phyloP scores from a whole-genome alignment of 2,888 invertebrate genomes.

The Chrysolina haemoptera region DNA sequence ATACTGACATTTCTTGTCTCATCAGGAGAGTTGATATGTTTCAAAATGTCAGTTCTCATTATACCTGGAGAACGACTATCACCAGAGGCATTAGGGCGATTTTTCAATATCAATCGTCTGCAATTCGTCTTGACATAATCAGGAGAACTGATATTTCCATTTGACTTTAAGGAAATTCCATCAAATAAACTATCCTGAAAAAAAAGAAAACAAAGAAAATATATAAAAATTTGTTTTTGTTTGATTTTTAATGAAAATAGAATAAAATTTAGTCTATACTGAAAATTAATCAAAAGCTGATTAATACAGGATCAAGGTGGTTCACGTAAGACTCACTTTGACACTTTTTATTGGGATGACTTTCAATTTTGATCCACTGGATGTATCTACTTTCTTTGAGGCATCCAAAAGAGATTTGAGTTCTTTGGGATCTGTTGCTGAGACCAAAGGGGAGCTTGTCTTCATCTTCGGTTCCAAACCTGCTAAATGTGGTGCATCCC shows the following conservation, averaged over 20 bases:
- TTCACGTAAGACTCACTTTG: constrained; percentile 49
- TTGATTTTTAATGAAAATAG: background rate
- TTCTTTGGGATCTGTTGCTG: constrained; percentile 64
- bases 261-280: too few relatives aligned
- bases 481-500: constrained; percentile 61
- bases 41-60: constrained; percentile 51
- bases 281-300: too few relatives aligned
- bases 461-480: constrained; percentile 60
- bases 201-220: background rate
- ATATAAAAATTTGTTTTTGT: background rate
- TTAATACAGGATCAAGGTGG: too few relatives aligned
- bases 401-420: constrained; percentile 62
- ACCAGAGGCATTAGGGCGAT: constrained; percentile 40
- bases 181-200: constrained; percentile 85
- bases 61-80: constrained; percentile 40
- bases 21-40: constrained; percentile 43
- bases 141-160: constrained; percentile 41
- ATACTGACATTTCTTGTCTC: constrained; percentile 41
- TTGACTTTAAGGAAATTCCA: constrained; percentile 64
- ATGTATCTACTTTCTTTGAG: constrained; percentile 58
- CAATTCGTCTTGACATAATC: constrained; percentile 55
- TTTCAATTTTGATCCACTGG: constrained; percentile 56
- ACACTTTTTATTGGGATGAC: constrained; percentile 57
- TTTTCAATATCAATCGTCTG: constrained; percentile 53
- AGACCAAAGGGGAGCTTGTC: constrained; percentile 44